phyloP scores from a whole-genome alignment of 2,888 invertebrate genomes.

The Drosophila tripunctata region DNA sequence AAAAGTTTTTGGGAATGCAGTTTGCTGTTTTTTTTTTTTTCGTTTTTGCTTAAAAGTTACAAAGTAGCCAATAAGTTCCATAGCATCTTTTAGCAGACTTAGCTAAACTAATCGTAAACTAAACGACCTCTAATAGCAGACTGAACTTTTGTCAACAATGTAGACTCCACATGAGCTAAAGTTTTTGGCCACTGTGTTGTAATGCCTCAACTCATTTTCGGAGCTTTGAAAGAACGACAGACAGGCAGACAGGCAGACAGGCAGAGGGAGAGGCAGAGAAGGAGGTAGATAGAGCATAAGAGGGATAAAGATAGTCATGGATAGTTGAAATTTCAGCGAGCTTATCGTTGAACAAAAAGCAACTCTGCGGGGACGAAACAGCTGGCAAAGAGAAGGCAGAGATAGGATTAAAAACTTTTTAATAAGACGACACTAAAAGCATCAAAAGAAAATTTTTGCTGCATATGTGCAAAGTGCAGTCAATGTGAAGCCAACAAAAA shows the following conservation, averaged over 20 bases:
- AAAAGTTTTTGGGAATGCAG: neutral
- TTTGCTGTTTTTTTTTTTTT: neutral
- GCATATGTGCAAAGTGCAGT: conserved; percentile 59
- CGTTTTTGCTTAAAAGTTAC: neutral
- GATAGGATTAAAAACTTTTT: conserved; percentile 75
- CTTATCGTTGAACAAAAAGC: conserved; percentile 59
- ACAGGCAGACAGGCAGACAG: conserved; percentile 4
- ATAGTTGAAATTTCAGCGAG: conserved; percentile 30
- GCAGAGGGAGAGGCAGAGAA: neutral
- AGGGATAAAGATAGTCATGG: neutral
- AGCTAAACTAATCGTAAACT: conserved; percentile 73
- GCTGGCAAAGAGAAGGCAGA: neutral
- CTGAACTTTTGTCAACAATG: conserved; percentile 77
- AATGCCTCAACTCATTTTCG: conserved; percentile 61
- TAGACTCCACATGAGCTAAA: conserved; percentile 49
- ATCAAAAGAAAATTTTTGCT: conserved; percentile 69
- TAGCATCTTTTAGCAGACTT: conserved; percentile 46
- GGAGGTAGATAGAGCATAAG: neutral
- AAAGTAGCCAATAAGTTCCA: conserved; percentile 5
- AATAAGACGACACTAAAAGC: conserved; percentile 79
- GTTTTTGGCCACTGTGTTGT: conserved; percentile 57
- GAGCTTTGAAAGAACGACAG: too few species aligned
- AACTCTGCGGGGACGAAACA: neutral
- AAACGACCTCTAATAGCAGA: conserved; percentile 76
- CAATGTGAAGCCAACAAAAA: conserved; percentile 13